A percentile compares a stretch with the other conserved stretches of the same genome.
Conservation (phyloP, 2,113 vertebrate species). For the Thermophis baileyi region DNA sequence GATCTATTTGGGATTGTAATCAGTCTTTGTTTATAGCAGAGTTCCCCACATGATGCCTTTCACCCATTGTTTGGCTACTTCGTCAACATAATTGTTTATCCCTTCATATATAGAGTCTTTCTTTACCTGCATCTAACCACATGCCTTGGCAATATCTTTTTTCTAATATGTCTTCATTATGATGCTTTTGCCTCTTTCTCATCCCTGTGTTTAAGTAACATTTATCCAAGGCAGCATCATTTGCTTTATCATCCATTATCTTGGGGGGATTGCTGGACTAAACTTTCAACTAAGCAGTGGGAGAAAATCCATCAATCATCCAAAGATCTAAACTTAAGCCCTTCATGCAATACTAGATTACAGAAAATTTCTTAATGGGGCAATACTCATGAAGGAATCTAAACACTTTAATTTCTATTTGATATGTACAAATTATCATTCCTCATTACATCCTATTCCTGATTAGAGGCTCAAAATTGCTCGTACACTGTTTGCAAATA, state of each 20-base stretch:
- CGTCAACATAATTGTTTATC: background rate
- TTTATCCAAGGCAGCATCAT: background rate
- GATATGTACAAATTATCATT: background rate
- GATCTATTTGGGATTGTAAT: background rate
- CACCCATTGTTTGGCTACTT: background rate
- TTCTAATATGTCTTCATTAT: background rate
- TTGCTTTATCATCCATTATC: background rate
- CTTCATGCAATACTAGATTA: background rate
- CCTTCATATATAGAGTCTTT: background rate
- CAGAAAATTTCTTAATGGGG: background rate
- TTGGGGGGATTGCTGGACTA: background rate
- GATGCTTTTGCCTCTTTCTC: background rate
- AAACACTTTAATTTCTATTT: background rate
- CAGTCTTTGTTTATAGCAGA: background rate
- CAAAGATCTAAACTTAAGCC: background rate
- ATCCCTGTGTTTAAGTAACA: background rate
- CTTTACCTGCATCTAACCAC: background rate
- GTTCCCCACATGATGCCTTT: background rate
- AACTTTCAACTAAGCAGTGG: background rate
- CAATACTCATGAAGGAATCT: background rate
- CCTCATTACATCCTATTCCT: background rate
- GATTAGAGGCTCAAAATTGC: background rate
- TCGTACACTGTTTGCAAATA: background rate
- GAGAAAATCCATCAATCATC: background rate
- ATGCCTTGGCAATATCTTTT: background rate